Base-by-base conservation (phyloP, 2,888 invertebrate genomes). In the Callinectes sapidus region DNA sequence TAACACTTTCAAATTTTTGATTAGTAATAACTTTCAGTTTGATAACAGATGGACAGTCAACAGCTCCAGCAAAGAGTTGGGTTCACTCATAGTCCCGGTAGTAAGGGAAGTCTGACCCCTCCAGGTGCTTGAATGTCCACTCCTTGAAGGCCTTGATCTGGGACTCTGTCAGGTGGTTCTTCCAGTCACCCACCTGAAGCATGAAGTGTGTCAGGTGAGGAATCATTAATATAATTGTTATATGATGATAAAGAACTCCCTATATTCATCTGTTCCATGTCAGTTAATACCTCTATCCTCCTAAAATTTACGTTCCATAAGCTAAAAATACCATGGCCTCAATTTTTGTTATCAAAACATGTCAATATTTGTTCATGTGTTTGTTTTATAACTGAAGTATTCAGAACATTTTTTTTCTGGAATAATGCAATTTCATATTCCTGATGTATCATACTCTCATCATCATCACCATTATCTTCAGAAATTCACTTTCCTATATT, bases 61-160 rank as follows among this genome's bases (percentile, higher is more conserved):
- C 61, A 61, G 6, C 61, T 61, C 61, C 61, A 61, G 23, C 16
- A 55, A 14, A 16, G 14, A 55, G 18, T 55, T 14, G 16, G 39
- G 23, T n/a, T 88, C 28, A 88, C 61, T 88, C 88, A 88, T 88
- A 55, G 55, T 88, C 28, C 10, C 32, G 54, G 32, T 88, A 88
- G 28, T 55, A 88, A n/a, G 88, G 88, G 18, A 88, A 88, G 55
- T 88, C 88, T 55, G 88, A 55, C 2, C 55, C 88, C 18, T 55
- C 42, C 54, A 88, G 88, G 88, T 88, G 61, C 14, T 55, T 55
- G 32, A 32, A 23, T 28, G 88, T 88, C 88, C 88, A 88, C 61
- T 88, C 88, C 88, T 88, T 88, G 55, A 88, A 88, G 48, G 88
- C 88, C 88, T 88, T 88, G 23, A 42, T 39, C 32, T 88, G 88